A percentile compares a stretch with the other conserved stretches of the same genome.
These are phyloP conservation scores for Otocyon megalotis DNA, from an alignment of 2,113 vertebrate genomes.

Conservation along the genomic window DNA sequence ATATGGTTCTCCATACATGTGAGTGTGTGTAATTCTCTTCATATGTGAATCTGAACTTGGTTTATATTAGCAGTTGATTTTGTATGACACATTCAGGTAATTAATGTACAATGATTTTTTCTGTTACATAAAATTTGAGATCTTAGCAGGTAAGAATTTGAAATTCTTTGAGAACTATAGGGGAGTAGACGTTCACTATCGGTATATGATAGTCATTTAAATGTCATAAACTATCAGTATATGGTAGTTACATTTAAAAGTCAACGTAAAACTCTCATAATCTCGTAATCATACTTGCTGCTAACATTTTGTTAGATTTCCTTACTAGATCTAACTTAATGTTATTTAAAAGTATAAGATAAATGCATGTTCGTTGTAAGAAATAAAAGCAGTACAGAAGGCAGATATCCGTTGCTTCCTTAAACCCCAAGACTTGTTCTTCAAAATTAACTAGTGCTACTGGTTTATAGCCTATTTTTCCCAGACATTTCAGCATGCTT, in stretches of 20 bases:
- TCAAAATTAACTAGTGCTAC: background rate
- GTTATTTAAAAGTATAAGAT: conserved; percentile 24
- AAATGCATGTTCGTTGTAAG: conserved; percentile 15
- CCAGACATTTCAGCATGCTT: background rate
- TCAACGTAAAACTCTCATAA: background rate
- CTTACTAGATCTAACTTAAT: conserved; percentile 19
- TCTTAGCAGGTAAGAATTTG: conserved; percentile 19
- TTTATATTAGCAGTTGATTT: conserved; percentile 8
- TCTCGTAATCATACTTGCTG: background rate
- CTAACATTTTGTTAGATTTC: conserved; percentile 53
- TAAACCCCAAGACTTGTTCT: background rate
- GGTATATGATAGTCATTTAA: no score
- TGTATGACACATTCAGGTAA: background rate
- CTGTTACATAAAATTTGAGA: conserved; percentile 28
- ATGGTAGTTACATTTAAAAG: conserved; percentile 54
- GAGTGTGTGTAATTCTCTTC: background rate
- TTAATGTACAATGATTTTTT: background rate
- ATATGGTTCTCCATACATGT: background rate
- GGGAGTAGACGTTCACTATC: background rate
- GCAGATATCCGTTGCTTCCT: conserved; percentile 17
- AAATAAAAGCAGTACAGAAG: background rate
- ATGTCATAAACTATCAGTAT: background rate
- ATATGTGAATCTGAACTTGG: background rate
- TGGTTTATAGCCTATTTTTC: background rate
- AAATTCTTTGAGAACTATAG: background rate